Evolutionary conservation across 1,140 invertebrate genomes (phyloP), one percentile per base, ranked within the genome.

Genomic region (Hesperophylax magnus): DNA sequence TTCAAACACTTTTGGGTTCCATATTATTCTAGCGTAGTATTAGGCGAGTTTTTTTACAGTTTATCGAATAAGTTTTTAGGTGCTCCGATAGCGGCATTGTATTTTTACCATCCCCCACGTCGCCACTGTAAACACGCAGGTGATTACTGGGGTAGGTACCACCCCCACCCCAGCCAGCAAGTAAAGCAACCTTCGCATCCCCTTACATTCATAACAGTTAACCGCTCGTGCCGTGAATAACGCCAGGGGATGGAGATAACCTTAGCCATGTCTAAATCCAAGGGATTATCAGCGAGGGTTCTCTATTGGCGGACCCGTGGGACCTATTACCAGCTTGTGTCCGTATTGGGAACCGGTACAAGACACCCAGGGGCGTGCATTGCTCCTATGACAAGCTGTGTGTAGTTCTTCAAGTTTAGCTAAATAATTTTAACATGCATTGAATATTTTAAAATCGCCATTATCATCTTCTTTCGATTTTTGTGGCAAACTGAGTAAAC

Each of bases 191-290:
- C 61, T 27, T 65, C 69, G 31, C 69, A 58, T 58, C 78, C 69
- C 31, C 78, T 34, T 24, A 78, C 81, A 82, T 82, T 80, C 82
- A 83, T 83, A 83, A 83, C 82, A 80, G 82, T 83, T 83, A 83
- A 83, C 82, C 82, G 82, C 75, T 69, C 82, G 82, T 83, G 82
- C 82, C 69, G 78, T 80, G 82, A 83, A 83, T 83, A 83, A 83
- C 82, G 77, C 82, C 78, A 76, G 75, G 79, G 82, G 79, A 78
- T 79, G 76, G 79, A 83, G 82, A 83, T 83, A 83, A 83, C 82
- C 82, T 83, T 83, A 83, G 34, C 34, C 34, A 39, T 78, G 82
- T 83, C 82, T 80, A 80, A 83, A 83, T 83, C 82, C 80, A 67
- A 22, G 79, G 82, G 82, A 83, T 83, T 83, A 83, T 81, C 78